Percentiles rank a stretch among this genome's conserved stretches.
These are phyloP conservation scores for Physella acuta DNA, from an alignment of 1,140 invertebrate species.

Conservation along the genomic window DNA sequence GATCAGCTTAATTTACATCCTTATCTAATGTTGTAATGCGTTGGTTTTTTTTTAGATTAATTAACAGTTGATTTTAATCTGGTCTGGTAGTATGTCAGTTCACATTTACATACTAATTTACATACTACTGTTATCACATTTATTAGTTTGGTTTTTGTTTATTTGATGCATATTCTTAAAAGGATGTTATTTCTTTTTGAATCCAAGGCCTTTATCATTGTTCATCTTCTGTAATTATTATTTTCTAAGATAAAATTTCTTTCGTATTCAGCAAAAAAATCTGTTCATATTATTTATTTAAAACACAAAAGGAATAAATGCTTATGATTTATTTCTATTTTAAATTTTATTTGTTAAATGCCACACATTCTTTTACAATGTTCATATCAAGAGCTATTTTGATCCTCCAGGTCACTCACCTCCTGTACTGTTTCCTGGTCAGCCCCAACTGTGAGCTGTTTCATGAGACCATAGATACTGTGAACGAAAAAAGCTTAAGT, in stretches of 20 bases:
- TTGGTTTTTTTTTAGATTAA: neutral
- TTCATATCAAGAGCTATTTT: conserved; percentile 7
- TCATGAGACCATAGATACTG: conserved; percentile 32
- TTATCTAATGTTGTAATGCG: neutral
- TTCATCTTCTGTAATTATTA: no score
- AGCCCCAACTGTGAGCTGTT: conserved; percentile 74
- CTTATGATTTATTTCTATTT: neutral
- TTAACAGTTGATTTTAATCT: neutral
- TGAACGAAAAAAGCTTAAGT: conserved; percentile 21
- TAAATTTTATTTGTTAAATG: neutral
- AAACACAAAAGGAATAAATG: no score
- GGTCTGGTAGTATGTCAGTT: neutral
- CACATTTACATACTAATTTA: neutral
- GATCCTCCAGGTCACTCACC: conserved; percentile 66
- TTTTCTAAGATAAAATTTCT: no score
- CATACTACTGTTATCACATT: neutral
- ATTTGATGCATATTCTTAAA: no score
- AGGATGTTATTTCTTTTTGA: no score
- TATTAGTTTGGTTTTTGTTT: no score
- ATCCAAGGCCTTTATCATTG: no score
- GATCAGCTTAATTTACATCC: neutral
- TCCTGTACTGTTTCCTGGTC: conserved; percentile 78
- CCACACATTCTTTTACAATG: neutral
- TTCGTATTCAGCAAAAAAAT: no score
- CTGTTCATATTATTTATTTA: no score